phyloP scores from a whole-genome alignment of 2,888 invertebrate genomes.

The Seladonia tumulorum region DNA sequence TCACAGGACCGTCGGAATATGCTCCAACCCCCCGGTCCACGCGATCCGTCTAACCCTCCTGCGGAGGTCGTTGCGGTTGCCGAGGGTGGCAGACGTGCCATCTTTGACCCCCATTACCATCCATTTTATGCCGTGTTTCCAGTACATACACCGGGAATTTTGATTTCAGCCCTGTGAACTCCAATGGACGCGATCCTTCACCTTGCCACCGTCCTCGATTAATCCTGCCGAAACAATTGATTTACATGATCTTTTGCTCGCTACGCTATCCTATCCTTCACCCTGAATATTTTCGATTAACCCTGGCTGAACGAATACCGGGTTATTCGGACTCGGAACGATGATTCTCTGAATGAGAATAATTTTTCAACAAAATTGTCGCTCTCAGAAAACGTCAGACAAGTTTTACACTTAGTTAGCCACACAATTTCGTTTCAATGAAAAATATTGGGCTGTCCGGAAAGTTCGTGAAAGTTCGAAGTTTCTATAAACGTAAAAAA shows the following conservation, averaged over 20 bases:
- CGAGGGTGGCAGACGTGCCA: slow-evolving; percentile 41
- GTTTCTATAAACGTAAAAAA: not conserved
- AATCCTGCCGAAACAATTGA: not conserved
- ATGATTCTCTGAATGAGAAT: no score
- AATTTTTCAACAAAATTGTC: no score
- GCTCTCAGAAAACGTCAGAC: no score
- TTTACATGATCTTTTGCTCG: not conserved
- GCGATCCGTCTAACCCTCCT: slow-evolving; percentile 29
- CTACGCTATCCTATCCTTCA: not conserved
- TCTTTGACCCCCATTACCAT: slow-evolving; percentile 50
- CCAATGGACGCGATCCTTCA: not conserved
- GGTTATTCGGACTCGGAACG: no score
- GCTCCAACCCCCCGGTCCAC: slow-evolving; percentile 25
- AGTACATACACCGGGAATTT: not conserved
- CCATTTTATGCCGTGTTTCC: slow-evolving; percentile 22
- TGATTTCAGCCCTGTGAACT: not conserved
- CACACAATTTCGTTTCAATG: no score
- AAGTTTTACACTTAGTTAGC: no score
- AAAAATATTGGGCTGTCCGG: no score
- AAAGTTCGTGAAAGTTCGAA: no score
- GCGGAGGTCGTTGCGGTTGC: slow-evolving; percentile 34
- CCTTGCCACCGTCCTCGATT: not conserved
- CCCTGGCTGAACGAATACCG: no score
- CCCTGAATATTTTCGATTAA: no score
- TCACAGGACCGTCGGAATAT: slow-evolving; percentile 47